A percentile compares a stretch with the other conserved stretches of the same genome.
Conservation (phyloP, 2,113 vertebrate species). For the Tympanuchus pallidicinctus region DNA sequence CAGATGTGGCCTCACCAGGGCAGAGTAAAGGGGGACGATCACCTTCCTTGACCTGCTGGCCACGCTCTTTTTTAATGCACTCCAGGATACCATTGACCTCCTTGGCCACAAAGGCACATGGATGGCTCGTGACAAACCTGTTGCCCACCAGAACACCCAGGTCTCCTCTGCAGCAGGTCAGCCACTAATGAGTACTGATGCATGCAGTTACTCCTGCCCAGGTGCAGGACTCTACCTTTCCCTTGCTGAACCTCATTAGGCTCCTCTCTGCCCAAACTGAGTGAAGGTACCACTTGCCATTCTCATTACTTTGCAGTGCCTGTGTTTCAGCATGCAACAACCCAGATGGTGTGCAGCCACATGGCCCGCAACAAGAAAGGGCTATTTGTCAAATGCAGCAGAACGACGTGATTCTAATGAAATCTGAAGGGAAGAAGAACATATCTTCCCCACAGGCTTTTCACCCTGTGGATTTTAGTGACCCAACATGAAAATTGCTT, state of each 20-base stretch:
- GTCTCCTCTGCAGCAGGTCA: no score
- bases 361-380: background rate
- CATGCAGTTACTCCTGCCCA: background rate
- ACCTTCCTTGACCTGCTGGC: no score
- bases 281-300: background rate
- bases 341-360: background rate
- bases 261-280: background rate
- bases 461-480: background rate
- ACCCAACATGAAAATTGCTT: background rate
- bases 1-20: no score
- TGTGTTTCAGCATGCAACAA: fast-evolving
- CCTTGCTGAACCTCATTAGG: background rate
- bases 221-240: background rate
- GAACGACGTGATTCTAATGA: background rate
- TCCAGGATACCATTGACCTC: no score
- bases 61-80: no score
- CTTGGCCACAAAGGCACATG: no score
- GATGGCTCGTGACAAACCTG: no score
- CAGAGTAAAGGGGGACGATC: no score
- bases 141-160: no score
- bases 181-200: no score
- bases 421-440: background rate
- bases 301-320: background rate
- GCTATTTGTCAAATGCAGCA: background rate
- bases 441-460: background rate